A percentile compares a stretch with the other conserved stretches of the same genome.
phyloP scores from a whole-genome alignment of 2,888 invertebrate species.

The Syrphus vitripennis region DNA sequence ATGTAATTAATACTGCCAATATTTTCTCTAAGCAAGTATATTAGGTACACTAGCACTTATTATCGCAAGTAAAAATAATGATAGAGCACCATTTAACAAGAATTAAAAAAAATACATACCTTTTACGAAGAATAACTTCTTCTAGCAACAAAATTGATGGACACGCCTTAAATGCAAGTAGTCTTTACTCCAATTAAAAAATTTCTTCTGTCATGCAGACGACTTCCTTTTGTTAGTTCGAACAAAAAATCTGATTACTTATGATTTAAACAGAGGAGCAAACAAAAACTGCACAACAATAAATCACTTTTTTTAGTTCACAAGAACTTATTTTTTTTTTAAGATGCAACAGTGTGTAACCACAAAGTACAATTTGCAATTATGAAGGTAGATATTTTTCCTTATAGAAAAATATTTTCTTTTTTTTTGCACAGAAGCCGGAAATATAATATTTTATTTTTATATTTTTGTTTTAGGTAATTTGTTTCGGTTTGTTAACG shows the following conservation, averaged over 20 bases:
- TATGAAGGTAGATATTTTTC: not conserved
- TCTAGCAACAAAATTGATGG: not conserved
- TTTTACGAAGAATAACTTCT: not conserved
- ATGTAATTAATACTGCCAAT: not conserved
- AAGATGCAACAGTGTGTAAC: constrained; percentile 51
- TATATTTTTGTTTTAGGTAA: constrained; percentile 14
- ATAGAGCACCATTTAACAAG: not conserved
- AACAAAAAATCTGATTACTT: not conserved
- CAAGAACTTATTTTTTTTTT: constrained; percentile 21
- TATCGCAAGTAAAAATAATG: not conserved
- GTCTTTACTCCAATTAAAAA: not conserved
- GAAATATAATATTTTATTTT: constrained; percentile 27
- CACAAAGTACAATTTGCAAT: constrained; percentile 35
- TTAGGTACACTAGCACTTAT: too few species aligned
- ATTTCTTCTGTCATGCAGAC: not conserved
- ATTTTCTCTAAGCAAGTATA: not conserved
- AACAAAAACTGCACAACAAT: constrained; percentile 7
- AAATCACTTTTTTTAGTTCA: constrained; percentile 26
- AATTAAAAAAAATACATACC: not conserved
- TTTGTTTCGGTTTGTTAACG: constrained; percentile 59
- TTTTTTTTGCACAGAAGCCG: constrained; percentile 44
- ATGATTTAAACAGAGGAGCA: not conserved
- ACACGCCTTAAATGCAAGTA: not conserved
- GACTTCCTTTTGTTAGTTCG: not conserved
- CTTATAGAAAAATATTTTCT: not conserved